These are phyloP conservation scores for Macropis europaea DNA, from an alignment of 2,888 invertebrate genomes.

Conservation along the genomic window DNA sequence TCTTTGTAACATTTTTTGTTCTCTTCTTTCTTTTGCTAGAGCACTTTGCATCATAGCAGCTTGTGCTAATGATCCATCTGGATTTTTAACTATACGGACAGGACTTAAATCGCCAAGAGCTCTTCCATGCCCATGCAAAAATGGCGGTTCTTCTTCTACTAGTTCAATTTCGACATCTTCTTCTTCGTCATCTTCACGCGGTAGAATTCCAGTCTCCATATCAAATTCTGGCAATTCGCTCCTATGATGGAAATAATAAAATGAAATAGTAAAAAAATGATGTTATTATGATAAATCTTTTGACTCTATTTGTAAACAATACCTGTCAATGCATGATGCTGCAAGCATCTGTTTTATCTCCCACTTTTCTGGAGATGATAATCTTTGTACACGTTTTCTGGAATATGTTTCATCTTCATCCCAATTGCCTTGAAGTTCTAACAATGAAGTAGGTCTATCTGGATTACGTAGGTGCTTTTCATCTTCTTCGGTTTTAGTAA, in stretches of 20 bases:
- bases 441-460: conserved; percentile 88
- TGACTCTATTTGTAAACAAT: background rate
- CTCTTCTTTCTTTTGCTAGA: conserved; percentile 96
- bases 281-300: background rate
- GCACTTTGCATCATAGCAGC: conserved; percentile 99
- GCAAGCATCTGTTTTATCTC: conserved; percentile 92
- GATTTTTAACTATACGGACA: conserved; percentile 98
- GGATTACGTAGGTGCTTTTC: conserved; percentile 93
- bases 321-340: conserved; percentile 75
- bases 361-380: conserved; percentile 98
- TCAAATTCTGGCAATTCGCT: conserved; percentile 98
- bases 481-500: conserved; percentile 83
- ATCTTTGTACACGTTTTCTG: conserved; percentile 91
- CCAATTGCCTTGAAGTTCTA: conserved; percentile 81
- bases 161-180: conserved; percentile 99
- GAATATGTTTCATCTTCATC: conserved; percentile 91
- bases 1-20: conserved; percentile 96
- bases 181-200: conserved; percentile 95
- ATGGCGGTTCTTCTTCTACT: conserved; percentile 99
- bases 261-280: background rate
- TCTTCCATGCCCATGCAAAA: conserved; percentile 95
- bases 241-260: conserved; percentile 82
- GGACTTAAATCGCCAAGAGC: conserved; percentile 96
- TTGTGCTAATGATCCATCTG: conserved; percentile 98
- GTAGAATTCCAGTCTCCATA: conserved; percentile 95